Percentiles rank a stretch among this genome's conserved stretches.
Conservation (phyloP, 1,140 invertebrate genomes). For the Heliconius hewitsoni region DNA sequence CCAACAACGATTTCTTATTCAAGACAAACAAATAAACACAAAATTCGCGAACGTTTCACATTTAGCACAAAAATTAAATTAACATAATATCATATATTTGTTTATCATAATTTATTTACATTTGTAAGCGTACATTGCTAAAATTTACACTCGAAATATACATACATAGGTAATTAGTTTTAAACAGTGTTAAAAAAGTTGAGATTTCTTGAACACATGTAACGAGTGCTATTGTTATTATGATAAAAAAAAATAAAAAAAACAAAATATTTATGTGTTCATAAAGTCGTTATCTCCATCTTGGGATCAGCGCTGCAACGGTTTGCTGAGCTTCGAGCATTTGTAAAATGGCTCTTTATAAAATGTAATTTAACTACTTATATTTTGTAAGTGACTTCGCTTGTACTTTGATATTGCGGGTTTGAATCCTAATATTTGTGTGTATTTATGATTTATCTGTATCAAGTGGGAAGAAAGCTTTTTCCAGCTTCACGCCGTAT, state of each 20-base stretch:
- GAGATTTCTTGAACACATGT: not conserved
- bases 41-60: not conserved
- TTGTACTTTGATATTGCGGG: not conserved
- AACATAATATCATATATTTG: not conserved
- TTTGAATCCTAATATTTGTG: too few species aligned
- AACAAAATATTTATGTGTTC: conserved; percentile 19
- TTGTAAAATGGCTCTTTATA: conserved; percentile 10
- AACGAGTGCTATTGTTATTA: conserved; percentile 1
- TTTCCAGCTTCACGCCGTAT: too few species aligned
- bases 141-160: not conserved
- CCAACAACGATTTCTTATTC: too few species aligned
- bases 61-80: not conserved
- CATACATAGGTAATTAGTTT: not conserved
- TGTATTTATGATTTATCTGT: too few species aligned
- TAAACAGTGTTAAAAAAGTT: not conserved
- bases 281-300: conserved; percentile 21
- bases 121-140: not conserved
- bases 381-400: not conserved
- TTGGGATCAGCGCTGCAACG: conserved; percentile 25
- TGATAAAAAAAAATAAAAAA: conserved; percentile 12
- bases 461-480: too few species aligned
- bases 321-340: conserved; percentile 19
- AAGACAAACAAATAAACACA: not conserved
- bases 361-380: not conserved
- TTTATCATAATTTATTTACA: not conserved